Evolutionary conservation across 1,140 invertebrate species (phyloP).

Genomic region (Liolophura sinensis): DNA sequence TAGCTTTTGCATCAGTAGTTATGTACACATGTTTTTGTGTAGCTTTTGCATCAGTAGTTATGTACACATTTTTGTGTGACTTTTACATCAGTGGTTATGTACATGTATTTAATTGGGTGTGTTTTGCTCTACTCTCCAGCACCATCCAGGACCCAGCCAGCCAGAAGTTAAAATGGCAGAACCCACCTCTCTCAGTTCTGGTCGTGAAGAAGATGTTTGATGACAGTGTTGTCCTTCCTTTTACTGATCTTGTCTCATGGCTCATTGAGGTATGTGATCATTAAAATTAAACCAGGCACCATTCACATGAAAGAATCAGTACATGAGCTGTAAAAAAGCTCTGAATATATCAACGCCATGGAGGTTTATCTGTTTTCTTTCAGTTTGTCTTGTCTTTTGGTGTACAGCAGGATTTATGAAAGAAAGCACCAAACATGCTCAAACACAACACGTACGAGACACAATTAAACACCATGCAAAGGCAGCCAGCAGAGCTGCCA

Average conservation of each 20-base stretch:
- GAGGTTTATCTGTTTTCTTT: too few species aligned
- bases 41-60: too few species aligned
- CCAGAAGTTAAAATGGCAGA: slow-evolving; percentile 95
- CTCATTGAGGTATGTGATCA: slow-evolving; percentile 76
- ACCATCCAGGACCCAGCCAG: slow-evolving; percentile 96
- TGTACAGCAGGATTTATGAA: too few species aligned
- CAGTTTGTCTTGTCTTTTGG: too few species aligned
- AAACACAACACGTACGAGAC: not conserved
- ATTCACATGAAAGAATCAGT: too few species aligned
- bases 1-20: too few species aligned
- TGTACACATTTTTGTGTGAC: too few species aligned
- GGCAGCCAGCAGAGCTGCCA: not conserved
- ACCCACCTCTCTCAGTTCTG: slow-evolving; percentile 88
- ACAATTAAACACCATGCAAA: not conserved
- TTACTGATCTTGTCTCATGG: slow-evolving; percentile 93
- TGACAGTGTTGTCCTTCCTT: slow-evolving; percentile 83
- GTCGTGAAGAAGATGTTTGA: slow-evolving; percentile 96
- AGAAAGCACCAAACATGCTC: too few species aligned
- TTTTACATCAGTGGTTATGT: slow-evolving; percentile 8
- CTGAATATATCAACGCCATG: too few species aligned
- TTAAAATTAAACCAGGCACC: not conserved
- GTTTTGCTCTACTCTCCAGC: slow-evolving; percentile 64
- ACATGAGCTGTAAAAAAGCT: not conserved
- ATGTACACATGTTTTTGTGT: too few species aligned
- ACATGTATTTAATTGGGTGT: slow-evolving; percentile 14